Evolutionary conservation across 2,888 invertebrate species (phyloP), one percentile per base, ranked within the genome.

Genomic region (Galerucella nymphaeae): DNA sequence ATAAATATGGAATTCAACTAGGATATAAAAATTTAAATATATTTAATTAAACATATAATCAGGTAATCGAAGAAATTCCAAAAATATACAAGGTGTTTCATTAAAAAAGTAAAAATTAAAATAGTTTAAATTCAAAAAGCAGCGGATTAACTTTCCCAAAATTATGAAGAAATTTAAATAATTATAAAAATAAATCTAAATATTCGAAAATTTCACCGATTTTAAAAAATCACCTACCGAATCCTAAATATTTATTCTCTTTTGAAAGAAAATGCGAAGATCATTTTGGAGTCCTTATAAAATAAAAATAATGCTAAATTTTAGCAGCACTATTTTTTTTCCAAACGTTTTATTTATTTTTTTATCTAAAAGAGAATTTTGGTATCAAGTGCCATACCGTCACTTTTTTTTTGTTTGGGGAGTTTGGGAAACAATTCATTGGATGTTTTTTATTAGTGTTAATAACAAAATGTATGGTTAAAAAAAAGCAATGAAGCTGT

Each of bases 311-410:
- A 75, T 72, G 71, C 74, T 68, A 59, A 42, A 58, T 64, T 55
- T 48, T 59, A 59, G 61, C n/a, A 73, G 70, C 67, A 75, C 73
- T 75, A 74, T 72, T 65, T 73, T 69, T 61, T 66, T 68, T 71
- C 62, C 30, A 30, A 76, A 65, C 74, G 75, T 74, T 64, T 76
- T 62, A 66, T 72, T 13, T 10, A 13, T 45, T 67, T 58, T 66
- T 73, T 72, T 66, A 77, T 77, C 76, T 80, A 80, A 80, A 74
- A 77, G 75, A 76, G 75, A 81, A 80, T 81, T 30, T 84, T 84
- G 80, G 84, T 84, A 81, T 81, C 83, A 82, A 86, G 86, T 86
- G 86, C 86, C 86, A 83, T 86, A 86, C 86, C 86, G 85, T 77
- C 75, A 77, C 74, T 78, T 30, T 30, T 30, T 30, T 30, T 30